Evolutionary conservation across 2,113 vertebrate genomes (phyloP).

Genomic region (Tragelaphus imberbis): DNA sequence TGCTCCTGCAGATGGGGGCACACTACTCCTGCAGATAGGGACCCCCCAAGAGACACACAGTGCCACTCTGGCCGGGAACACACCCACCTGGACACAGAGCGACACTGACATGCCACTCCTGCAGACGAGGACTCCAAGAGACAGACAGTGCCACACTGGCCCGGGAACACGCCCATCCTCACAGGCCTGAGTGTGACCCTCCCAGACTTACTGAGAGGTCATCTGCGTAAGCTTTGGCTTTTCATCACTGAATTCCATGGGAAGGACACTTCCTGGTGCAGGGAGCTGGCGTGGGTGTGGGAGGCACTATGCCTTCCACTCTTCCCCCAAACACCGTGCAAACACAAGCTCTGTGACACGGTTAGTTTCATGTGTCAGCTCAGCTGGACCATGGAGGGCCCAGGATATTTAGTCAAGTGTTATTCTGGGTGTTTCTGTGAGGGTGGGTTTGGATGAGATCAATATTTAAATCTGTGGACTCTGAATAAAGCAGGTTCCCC

Average conservation of each 20-base stretch:
- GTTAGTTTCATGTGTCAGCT: neutral
- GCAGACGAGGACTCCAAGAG: neutral
- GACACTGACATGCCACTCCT: too few relatives aligned
- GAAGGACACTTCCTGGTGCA: neutral
- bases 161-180: neutral
- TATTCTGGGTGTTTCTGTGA: neutral
- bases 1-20: too few relatives aligned
- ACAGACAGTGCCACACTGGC: neutral
- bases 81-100: neutral
- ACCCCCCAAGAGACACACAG: neutral
- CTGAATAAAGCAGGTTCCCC: neutral
- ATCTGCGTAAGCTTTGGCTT: neutral
- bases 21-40: rapidly evolving
- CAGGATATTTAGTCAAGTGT: neutral
- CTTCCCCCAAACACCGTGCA: neutral
- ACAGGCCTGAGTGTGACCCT: rapidly evolving
- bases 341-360: neutral
- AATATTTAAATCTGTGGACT: neutral
- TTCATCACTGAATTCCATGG: neutral
- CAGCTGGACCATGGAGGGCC: neutral
- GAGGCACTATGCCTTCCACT: neutral
- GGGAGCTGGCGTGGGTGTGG: neutral
- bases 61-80: rapidly evolving
- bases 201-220: neutral
- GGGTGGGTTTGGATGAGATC: neutral